phyloP scores from a whole-genome alignment of 2,797 vertebrate genomes.

The Falco berigora region DNA sequence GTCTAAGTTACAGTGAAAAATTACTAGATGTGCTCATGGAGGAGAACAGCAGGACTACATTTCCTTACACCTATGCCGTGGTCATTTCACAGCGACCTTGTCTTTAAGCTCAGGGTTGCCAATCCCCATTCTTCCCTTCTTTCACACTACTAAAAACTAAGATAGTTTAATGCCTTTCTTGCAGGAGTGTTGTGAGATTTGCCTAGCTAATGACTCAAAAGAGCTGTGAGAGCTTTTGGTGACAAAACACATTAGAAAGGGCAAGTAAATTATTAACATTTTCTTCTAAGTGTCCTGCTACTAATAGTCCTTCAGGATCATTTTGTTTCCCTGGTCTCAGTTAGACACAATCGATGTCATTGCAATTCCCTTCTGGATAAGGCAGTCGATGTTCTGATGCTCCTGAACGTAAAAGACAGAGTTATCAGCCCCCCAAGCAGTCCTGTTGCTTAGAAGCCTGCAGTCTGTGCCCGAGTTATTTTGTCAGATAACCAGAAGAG shows the following conservation, averaged over 20 bases:
- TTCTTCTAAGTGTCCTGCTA: not conserved
- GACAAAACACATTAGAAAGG: not conserved
- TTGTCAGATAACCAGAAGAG: not conserved
- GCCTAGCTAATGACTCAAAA: not conserved
- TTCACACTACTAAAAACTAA: not conserved
- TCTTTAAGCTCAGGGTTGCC: not conserved
- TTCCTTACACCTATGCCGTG: not conserved
- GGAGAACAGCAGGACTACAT: not conserved
- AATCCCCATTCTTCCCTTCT: not conserved
- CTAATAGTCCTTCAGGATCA: not conserved
- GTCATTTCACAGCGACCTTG: not conserved
- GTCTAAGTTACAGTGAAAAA: not conserved
- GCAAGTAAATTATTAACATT: not conserved
- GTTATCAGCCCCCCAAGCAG: not conserved
- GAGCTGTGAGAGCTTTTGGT: not conserved
- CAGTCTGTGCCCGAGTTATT: not conserved
- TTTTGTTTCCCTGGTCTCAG: not conserved
- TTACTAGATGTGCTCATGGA: not conserved
- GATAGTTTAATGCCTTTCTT: not conserved
- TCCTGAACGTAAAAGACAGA: not conserved
- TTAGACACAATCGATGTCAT: not conserved
- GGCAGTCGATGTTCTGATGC: not conserved
- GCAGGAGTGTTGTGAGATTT: not conserved
- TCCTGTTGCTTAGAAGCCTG: not conserved
- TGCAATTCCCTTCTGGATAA: not conserved